Base-by-base conservation (phyloP, 2,797 vertebrate genomes). In the Tauraco hartlaubi region DNA sequence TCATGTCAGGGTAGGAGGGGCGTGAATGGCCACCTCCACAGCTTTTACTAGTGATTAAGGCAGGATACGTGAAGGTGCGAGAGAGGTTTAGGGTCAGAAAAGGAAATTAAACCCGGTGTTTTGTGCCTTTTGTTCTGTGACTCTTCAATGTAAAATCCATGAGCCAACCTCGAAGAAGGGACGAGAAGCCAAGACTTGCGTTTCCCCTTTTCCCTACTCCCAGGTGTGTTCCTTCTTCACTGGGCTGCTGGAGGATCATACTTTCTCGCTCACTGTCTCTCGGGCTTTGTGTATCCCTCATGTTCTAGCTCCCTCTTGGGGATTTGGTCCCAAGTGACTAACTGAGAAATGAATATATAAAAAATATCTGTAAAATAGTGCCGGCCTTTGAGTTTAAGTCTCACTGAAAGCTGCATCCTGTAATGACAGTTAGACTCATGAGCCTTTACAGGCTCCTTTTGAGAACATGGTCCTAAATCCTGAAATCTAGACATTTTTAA, bases 31-130 rank as follows among this genome's bases (percentile, higher is more conserved):
- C 28, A 52, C 9, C 37, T 72, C 51, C 58, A 37, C 12, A n/a
- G 33, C 37, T 90, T 90, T 67, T 79, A 26, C 58, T 43, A 29
- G 26, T 46, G 43, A 20, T 79, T 61, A 79, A 64, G 13, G 31
- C 44, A 46, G 51, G 39, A 25, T 39, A 48, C 0, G 0, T 41
- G 51, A 43, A 63, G 35, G 43, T 54, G 21, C 2, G 2, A 54
- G 64, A 80, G 33, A 55, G 19, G 23, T 63, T 41, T 46, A 35
- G 18, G 21, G 1, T 37, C 37, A 49, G 58, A 31, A 87, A 87
- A 52, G 35, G 17, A 54, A 77, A 44, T 54, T 23, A 23, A 85
- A 77, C 11, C 2, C 28, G 12, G 4, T 21, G 48, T 35, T 22
- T 14, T 49, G 11, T 68, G 7, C 37, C 46, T 59, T 85, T 63